Evolutionary conservation across 2,113 vertebrate genomes (phyloP).

Genomic region (Orthonyx spaldingii): DNA sequence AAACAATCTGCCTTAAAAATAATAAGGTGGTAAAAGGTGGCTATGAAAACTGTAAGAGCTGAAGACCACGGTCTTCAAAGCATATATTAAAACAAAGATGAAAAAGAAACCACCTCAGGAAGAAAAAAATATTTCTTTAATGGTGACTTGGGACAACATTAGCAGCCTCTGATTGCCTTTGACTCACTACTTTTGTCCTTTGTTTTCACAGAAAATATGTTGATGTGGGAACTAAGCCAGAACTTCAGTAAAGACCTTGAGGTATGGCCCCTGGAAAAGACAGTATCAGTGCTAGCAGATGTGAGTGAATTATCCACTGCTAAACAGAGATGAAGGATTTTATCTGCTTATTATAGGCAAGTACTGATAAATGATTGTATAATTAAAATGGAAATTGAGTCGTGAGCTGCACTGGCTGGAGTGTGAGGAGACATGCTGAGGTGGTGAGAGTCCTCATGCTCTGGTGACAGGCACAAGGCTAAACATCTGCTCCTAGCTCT

Average conservation of each 20-base stretch:
- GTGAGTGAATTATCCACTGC: not conserved
- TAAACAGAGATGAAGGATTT: not conserved
- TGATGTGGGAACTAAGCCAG: not conserved
- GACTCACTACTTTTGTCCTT: not conserved
- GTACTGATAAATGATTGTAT: conserved; percentile 5
- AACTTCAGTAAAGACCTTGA: not conserved
- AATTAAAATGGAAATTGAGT: conserved; percentile 53
- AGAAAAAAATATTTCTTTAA: not conserved
- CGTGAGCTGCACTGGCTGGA: not conserved
- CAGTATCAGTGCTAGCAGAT: not conserved
- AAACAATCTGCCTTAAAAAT: not conserved
- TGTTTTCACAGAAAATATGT: not conserved
- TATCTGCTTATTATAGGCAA: conserved; percentile 9
- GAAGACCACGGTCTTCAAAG: not conserved
- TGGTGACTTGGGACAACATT: not conserved
- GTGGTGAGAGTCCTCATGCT: not conserved
- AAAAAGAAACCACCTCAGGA: not conserved
- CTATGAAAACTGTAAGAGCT: not conserved
- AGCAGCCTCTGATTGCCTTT: not conserved
- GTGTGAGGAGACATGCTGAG: not conserved
- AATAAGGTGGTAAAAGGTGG: not conserved
- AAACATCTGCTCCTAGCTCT: not conserved
- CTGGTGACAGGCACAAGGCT: not conserved
- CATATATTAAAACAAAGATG: not conserved
- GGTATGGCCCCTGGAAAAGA: not conserved